Evolutionary conservation across 2,888 invertebrate genomes (phyloP).

Genomic region (Amblyjoppa fuscipennis): DNA sequence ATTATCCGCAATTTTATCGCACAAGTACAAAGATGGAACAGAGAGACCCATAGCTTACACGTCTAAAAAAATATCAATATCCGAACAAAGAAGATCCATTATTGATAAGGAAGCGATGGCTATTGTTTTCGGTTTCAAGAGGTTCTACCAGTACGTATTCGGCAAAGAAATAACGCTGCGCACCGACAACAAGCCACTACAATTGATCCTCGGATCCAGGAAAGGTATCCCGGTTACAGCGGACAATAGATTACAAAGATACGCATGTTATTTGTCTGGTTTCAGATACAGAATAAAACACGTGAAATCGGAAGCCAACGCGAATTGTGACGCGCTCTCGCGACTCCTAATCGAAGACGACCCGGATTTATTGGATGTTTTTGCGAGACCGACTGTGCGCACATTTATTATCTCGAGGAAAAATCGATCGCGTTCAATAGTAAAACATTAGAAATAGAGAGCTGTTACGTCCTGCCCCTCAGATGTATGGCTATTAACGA

Average conservation of each 20-base stretch:
- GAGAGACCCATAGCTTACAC: slow-evolving; percentile 16
- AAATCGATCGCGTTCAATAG: slow-evolving; percentile 14
- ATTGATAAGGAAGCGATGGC: slow-evolving; percentile 25
- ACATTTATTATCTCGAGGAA: slow-evolving; percentile 23
- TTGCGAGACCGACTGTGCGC: slow-evolving; percentile 6
- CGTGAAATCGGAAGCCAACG: slow-evolving; percentile 40
- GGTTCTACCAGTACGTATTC: background rate
- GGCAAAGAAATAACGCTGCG: background rate
- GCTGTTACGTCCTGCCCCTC: no score
- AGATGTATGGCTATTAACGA: no score
- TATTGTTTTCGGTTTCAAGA: slow-evolving; percentile 19
- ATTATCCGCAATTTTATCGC: slow-evolving; percentile 68
- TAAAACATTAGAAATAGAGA: slow-evolving; percentile 32
- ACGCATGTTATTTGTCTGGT: slow-evolving; percentile 69
- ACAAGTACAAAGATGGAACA: slow-evolving; percentile 46
- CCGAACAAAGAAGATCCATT: background rate
- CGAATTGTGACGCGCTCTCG: slow-evolving; percentile 54
- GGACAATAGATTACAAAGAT: slow-evolving; percentile 73
- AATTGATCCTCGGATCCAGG: slow-evolving; percentile 72
- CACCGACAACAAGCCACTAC: slow-evolving; percentile 59
- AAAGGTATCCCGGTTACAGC: slow-evolving; percentile 70
- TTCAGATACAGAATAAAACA: slow-evolving; percentile 51
- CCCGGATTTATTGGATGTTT: background rate
- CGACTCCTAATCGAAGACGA: slow-evolving; percentile 5
- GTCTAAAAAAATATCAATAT: slow-evolving; percentile 6